Conservation (phyloP, 2,113 vertebrate genomes). For the Amazona vittata region DNA sequence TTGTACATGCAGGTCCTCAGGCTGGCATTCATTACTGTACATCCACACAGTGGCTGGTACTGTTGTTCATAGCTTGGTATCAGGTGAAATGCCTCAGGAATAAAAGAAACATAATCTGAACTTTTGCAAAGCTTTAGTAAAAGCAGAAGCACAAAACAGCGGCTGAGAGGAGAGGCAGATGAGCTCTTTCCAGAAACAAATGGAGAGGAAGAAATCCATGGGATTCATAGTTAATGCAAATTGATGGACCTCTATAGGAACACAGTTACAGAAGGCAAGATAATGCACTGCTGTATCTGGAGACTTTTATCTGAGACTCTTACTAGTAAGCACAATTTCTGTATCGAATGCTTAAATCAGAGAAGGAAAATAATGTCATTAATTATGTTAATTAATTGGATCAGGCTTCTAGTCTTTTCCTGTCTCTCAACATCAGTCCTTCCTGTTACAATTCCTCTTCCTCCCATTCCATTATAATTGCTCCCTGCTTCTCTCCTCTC, state of each 20-base stretch:
- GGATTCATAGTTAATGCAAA: neutral
- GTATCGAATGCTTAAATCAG: slow-evolving; percentile 54
- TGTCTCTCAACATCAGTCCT: slow-evolving; percentile 58
- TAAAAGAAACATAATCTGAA: neutral
- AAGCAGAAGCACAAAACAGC: neutral
- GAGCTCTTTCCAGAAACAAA: neutral
- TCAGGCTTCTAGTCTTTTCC: slow-evolving; percentile 49
- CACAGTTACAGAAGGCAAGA: neutral
- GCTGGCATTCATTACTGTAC: neutral
- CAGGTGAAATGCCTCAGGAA: neutral
- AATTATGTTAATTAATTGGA: slow-evolving; percentile 66
- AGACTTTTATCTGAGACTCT: slow-evolving; percentile 38
- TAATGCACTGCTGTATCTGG: neutral
- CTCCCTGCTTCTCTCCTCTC: neutral
- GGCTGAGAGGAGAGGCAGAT: neutral
- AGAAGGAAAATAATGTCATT: slow-evolving; percentile 59
- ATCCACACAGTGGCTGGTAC: neutral
- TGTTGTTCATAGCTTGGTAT: neutral
- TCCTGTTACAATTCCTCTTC: slow-evolving; percentile 60
- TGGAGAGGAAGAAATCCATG: neutral
- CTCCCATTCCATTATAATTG: slow-evolving; percentile 42
- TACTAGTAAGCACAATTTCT: slow-evolving; percentile 37
- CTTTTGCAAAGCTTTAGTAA: neutral
- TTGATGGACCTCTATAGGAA: neutral
- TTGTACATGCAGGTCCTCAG: neutral